Base-by-base conservation (phyloP, 2,113 vertebrate species). In the Centropus bengalensis region DNA sequence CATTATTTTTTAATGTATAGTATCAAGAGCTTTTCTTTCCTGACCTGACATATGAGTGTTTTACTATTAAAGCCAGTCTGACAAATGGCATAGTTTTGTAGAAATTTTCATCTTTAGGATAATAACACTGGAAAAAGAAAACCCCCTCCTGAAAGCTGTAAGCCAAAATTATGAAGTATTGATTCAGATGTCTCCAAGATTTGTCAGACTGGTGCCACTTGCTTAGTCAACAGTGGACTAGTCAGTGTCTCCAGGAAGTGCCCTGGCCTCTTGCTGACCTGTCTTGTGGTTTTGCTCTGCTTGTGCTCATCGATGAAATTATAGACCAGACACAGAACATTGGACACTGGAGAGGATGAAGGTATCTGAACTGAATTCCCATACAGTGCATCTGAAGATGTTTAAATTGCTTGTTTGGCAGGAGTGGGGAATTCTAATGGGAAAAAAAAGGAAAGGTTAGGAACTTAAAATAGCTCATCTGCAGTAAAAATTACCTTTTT, bases 281-380 rank as follows among this genome's bases (percentile, higher is more conserved):
- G 20, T 14, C 4, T 10, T 18, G 20, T 58, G 23, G 1, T 36
- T 84, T 20, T 47, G 12, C 5, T 28, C 11, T 59, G 27, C 11
- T 16, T 86, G 32, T 33, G 20, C 21, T 30, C 40, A 19, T 28
- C 69, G 63, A 1, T 5, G 66, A 24, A 75, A 26, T 18, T 19
- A 42, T 28, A 85, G 30, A 49, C 4, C 5, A 56, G 42, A 28
- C 0, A 2, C 28, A 42, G 26, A 74, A 24, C 4, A 2, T 0
- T 11, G 8, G 59, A 24, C 26, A 26, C 3, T 27, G 22, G 19
- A 70, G 62, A 54, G 22, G n/a, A 36, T 33, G 4, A 56, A 60
- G 32, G 8, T 3, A 56, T 60, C 47, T 42, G 6, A 56, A 64
- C 18, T 44, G 4, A 19, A 28, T 56, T 85, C 11, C 26, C 32